Evolutionary conservation across 2,113 vertebrate genomes (phyloP).

Genomic region (Colossoma macropomum): DNA sequence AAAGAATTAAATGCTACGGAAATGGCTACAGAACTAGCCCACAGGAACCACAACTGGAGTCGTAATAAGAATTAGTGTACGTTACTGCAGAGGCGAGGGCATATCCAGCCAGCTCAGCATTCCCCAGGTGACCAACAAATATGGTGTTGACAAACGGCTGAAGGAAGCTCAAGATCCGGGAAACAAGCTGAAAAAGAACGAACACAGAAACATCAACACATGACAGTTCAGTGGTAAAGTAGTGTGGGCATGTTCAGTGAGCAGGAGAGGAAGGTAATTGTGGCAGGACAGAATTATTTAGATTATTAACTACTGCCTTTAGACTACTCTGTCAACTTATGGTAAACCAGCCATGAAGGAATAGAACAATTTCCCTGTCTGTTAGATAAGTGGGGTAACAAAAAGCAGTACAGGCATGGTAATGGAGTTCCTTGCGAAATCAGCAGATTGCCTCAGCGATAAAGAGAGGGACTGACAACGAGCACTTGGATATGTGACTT

Average conservation of each 20-base stretch:
- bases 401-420: too few relatives aligned
- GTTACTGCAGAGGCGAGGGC: constrained; percentile 87
- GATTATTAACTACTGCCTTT: too few relatives aligned
- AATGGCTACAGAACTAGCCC: not conserved
- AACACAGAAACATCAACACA: constrained; percentile 6
- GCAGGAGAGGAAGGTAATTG: too few relatives aligned
- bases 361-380: not conserved
- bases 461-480: too few relatives aligned
- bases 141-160: constrained; percentile 87
- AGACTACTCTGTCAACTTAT: not conserved
- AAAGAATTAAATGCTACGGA: too few relatives aligned
- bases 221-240: not conserved
- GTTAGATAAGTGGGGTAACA: too few relatives aligned
- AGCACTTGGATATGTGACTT: too few relatives aligned
- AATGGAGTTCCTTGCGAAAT: too few relatives aligned
- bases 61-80: not conserved
- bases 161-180: constrained; percentile 85
- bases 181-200: constrained; percentile 78
- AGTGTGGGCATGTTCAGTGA: not conserved
- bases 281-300: too few relatives aligned
- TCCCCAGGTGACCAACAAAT: constrained; percentile 93
- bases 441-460: too few relatives aligned
- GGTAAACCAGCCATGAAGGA: not conserved
- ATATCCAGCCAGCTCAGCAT: constrained; percentile 87
- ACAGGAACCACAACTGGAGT: not conserved